Evolutionary conservation across 1,140 invertebrate species (phyloP).

Genomic region (Anadara kagoshimensis): DNA sequence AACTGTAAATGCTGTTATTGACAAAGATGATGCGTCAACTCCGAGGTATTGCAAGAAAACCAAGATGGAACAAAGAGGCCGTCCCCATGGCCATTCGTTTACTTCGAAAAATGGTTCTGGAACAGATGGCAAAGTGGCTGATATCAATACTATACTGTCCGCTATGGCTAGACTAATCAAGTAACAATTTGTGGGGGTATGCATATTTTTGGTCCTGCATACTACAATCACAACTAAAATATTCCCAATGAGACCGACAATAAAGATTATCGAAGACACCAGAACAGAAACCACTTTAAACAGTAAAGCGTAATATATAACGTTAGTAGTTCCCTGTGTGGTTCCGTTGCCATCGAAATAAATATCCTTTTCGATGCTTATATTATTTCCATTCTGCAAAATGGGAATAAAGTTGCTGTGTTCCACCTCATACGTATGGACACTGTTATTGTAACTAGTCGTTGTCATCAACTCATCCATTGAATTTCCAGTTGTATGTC

Average conservation of each 20-base stretch:
- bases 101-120: constrained; percentile 79
- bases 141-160: constrained; percentile 88
- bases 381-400: no score
- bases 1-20: constrained; percentile 94
- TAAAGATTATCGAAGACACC: constrained; percentile 55
- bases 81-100: constrained; percentile 79
- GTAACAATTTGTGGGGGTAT: constrained; percentile 88
- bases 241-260: constrained; percentile 68
- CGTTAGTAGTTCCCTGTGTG: background rate
- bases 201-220: constrained; percentile 73
- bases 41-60: constrained; percentile 82
- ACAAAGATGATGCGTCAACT: constrained; percentile 91
- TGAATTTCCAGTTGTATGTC: no score
- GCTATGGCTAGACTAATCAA: constrained; percentile 94
- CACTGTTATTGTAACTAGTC: no score
- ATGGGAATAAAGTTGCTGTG: no score
- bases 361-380: no score
- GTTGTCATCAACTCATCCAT: no score
- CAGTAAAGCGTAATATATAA: constrained; percentile 35
- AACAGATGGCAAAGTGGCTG: constrained; percentile 77
- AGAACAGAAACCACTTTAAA: constrained; percentile 47
- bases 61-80: constrained; percentile 78
- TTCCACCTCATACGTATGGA: no score
- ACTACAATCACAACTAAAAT: constrained; percentile 75
- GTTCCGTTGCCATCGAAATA: background rate